Percentiles rank a stretch among this genome's conserved stretches.
phyloP scores from a whole-genome alignment of 2,888 invertebrate species.

The Pollenia griseotomentosa region DNA sequence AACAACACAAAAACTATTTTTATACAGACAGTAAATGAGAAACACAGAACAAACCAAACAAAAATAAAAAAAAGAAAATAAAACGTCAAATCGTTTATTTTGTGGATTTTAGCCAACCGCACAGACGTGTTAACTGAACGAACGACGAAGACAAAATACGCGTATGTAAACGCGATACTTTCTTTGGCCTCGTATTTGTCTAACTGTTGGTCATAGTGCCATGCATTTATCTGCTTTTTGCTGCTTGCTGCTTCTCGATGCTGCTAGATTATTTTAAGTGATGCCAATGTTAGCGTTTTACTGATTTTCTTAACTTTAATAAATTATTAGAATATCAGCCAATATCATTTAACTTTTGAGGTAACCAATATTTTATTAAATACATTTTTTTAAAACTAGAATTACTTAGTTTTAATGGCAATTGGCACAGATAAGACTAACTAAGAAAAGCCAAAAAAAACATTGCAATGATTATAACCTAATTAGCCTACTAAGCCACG shows the following conservation, averaged over 20 bases:
- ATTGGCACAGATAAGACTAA: too few species aligned
- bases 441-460: too few species aligned
- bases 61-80: conserved; percentile 51
- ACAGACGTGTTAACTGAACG: conserved; percentile 83
- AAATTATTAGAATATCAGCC: too few species aligned
- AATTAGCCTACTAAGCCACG: too few species aligned
- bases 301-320: background rate
- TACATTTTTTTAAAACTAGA: too few species aligned
- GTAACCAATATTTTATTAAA: too few species aligned
- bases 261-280: conserved; percentile 30
- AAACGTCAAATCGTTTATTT: conserved; percentile 53
- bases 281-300: conserved; percentile 14
- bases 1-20: conserved; percentile 33
- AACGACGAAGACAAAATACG: conserved; percentile 84
- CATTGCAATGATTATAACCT: too few species aligned
- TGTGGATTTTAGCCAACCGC: conserved; percentile 64
- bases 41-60: conserved; percentile 43
- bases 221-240: conserved; percentile 45
- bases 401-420: too few species aligned
- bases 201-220: conserved; percentile 69
- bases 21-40: conserved; percentile 42
- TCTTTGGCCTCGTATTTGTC: conserved; percentile 83
- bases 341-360: too few species aligned
- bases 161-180: conserved; percentile 81
- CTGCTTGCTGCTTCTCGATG: conserved; percentile 37